Conservation (phyloP, 2,797 vertebrate species). For the Pelobates cultripes region DNA sequence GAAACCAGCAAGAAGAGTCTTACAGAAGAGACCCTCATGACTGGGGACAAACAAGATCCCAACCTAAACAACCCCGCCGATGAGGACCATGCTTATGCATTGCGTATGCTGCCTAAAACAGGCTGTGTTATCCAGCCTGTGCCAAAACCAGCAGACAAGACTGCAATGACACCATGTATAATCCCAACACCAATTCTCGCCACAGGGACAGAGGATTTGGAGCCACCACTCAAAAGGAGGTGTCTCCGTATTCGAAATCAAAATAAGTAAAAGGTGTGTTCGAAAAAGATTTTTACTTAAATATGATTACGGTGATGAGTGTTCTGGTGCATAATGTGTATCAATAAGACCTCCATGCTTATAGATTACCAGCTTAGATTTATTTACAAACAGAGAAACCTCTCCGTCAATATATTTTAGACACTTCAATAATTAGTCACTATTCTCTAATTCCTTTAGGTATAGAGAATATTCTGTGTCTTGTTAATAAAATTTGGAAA, state of each 20-base stretch:
- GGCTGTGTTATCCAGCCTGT: constrained; percentile 98
- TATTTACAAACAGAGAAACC: too few relatives aligned
- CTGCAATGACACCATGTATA: constrained; percentile 90
- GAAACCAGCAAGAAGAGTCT: constrained; percentile 83
- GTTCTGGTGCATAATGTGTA: too few relatives aligned
- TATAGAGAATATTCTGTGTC: too few relatives aligned
- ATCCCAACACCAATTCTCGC: constrained; percentile 86
- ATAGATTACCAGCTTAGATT: too few relatives aligned
- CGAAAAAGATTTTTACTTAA: constrained; percentile 57
- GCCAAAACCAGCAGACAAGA: constrained; percentile 94
- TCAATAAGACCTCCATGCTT: too few relatives aligned
- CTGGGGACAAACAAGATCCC: constrained; percentile 86
- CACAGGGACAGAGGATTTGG: constrained; percentile 89
- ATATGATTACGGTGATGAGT: not conserved
- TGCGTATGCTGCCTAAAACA: constrained; percentile 90
- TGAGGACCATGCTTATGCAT: constrained; percentile 93
- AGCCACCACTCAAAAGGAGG: constrained; percentile 97
- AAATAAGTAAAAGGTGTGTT: constrained; percentile 94
- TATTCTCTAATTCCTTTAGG: too few relatives aligned
- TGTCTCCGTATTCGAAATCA: constrained; percentile 99
- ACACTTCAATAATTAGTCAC: too few relatives aligned
- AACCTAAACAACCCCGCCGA: constrained; percentile 88
- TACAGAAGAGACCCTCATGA: constrained; percentile 78
- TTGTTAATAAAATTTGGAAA: too few relatives aligned
- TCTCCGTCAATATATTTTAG: too few relatives aligned